Conservation (phyloP, 2,888 invertebrate species). For the Stratiomys singularior region DNA sequence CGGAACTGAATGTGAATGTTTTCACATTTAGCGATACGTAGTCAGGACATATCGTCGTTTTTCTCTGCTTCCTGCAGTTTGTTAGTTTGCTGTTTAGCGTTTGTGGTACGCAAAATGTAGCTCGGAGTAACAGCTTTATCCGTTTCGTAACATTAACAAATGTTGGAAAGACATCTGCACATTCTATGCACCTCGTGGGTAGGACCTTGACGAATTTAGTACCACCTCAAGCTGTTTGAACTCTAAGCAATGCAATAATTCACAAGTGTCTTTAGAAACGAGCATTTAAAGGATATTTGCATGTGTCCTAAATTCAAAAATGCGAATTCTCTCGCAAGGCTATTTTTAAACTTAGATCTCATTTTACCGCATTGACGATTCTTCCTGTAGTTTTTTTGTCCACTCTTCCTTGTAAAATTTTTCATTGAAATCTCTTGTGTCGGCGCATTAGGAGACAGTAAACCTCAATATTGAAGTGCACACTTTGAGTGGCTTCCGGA, state of each 20-base stretch:
- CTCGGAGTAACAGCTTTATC: neutral
- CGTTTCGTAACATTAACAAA: neutral
- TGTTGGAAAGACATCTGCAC: constrained; percentile 5
- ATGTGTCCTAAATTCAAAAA: neutral
- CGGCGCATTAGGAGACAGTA: neutral
- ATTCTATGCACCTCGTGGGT: neutral
- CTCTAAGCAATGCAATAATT: constrained; percentile 16
- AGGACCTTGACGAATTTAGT: constrained; percentile 21
- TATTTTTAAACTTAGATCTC: constrained; percentile 17
- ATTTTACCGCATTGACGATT: neutral
- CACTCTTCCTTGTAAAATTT: neutral
- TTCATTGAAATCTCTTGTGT: neutral
- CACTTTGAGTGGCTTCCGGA: neutral
- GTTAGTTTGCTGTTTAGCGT: neutral
- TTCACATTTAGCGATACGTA: constrained; percentile 21
- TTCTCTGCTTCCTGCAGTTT: neutral
- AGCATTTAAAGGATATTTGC: neutral
- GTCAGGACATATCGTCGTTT: neutral
- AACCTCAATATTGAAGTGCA: neutral
- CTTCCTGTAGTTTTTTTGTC: neutral
- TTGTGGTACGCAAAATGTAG: neutral
- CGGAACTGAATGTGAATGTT: constrained; percentile 15
- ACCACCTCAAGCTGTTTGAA: neutral
- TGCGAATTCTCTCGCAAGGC: neutral
- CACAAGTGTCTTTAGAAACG: neutral